A percentile compares a stretch with the other conserved stretches of the same genome.
phyloP scores from a whole-genome alignment of 2,888 invertebrate species.

The Pollenia griseotomentosa region DNA sequence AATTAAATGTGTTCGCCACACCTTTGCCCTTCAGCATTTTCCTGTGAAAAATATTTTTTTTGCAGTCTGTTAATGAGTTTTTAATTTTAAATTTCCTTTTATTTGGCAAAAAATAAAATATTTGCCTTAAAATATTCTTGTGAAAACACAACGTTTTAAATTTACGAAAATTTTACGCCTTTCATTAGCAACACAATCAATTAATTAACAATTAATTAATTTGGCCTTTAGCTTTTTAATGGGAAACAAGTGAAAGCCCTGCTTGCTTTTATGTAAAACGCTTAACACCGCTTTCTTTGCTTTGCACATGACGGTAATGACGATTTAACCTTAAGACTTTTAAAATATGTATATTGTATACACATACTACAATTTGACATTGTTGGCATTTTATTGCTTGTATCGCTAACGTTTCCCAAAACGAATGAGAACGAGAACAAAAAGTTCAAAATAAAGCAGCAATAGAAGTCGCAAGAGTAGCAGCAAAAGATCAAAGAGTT shows the following conservation, averaged over 20 bases:
- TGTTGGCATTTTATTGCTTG: not conserved
- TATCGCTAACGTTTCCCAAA: not conserved
- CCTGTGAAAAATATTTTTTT: not conserved
- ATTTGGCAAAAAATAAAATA: not conserved
- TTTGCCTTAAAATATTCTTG: slow-evolving; percentile 11
- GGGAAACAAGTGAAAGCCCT: slow-evolving; percentile 7
- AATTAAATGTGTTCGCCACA: not conserved
- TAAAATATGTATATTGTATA: not conserved
- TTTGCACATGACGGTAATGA: slow-evolving; percentile 4
- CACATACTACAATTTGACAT: not conserved
- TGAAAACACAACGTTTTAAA: not conserved
- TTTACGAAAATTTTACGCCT: slow-evolving; percentile 37
- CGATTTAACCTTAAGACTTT: slow-evolving; percentile 50
- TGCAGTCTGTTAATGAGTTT: slow-evolving; percentile 34
- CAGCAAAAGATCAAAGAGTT: slow-evolving; percentile 63
- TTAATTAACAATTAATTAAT: slow-evolving; percentile 67
- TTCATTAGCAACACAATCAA: slow-evolving; percentile 57
- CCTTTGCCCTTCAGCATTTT: not conserved
- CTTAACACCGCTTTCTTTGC: slow-evolving; percentile 31
- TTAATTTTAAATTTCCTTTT: slow-evolving; percentile 12
- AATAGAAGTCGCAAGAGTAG: not conserved
- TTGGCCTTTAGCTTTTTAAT: slow-evolving; percentile 27
- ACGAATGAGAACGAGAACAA: slow-evolving; percentile 6
- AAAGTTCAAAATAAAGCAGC: not conserved
- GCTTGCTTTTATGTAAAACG: slow-evolving; percentile 16